These are phyloP conservation scores for Epistrophe eligans DNA, from an alignment of 2,888 invertebrate genomes.

Conservation along the genomic window DNA sequence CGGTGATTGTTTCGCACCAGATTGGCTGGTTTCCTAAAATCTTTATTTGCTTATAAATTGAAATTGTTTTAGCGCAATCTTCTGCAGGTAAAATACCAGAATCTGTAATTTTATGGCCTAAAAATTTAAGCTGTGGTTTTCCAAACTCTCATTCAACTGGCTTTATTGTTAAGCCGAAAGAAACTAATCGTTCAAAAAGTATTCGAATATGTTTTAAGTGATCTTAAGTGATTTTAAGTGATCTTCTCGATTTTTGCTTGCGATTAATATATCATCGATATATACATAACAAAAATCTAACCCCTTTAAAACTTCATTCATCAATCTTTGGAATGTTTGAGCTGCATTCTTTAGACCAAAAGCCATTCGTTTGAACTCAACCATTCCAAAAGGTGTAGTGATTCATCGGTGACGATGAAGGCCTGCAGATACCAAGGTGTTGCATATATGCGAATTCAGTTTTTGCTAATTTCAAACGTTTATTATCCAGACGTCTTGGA, in stretches of 20 bases:
- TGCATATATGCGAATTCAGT: too few relatives aligned
- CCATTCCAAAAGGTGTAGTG: background rate
- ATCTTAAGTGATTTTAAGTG: too few relatives aligned
- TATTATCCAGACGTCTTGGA: background rate
- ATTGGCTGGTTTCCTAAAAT: too few relatives aligned
- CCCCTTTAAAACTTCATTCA: background rate
- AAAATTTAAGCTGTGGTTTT: slow-evolving; percentile 6
- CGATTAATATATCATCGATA: slow-evolving; percentile 14
- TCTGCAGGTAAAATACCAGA: background rate
- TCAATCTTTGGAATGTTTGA: background rate
- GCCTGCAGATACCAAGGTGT: slow-evolving; percentile 57
- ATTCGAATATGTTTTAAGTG: background rate
- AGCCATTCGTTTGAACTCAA: background rate
- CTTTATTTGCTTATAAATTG: too few relatives aligned
- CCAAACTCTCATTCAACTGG: slow-evolving; percentile 11
- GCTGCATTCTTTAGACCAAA: background rate
- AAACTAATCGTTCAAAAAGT: background rate
- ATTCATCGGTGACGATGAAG: slow-evolving; percentile 25
- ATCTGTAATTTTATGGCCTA: slow-evolving; percentile 19
- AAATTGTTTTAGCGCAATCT: background rate
- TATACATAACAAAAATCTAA: slow-evolving; percentile 31
- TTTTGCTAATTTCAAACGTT: too few relatives aligned
- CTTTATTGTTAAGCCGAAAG: slow-evolving; percentile 20
- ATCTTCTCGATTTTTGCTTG: too few relatives aligned
- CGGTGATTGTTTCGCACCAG: too few relatives aligned